These are phyloP conservation scores for Conus ventricosus DNA, from an alignment of 1,140 invertebrate species.

Conservation along the genomic window DNA sequence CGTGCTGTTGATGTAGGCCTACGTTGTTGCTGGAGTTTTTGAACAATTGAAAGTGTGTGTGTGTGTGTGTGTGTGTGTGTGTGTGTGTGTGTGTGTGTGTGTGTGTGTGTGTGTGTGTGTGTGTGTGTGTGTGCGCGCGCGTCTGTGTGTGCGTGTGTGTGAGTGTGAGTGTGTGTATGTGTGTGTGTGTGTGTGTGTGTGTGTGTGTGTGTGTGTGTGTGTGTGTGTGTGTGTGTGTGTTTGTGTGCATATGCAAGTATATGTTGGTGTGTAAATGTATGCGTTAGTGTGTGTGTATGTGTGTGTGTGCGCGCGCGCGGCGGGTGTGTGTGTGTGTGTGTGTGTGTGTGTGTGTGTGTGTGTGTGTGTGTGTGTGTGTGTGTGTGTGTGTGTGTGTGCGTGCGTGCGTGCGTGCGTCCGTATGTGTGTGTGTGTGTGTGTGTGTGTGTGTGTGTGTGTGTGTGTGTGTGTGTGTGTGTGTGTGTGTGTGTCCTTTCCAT, in stretches of 20 bases:
- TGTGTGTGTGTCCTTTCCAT: no score
- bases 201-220: constrained; percentile 4
- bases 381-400: not conserved
- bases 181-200: not conserved
- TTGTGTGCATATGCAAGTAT: not conserved
- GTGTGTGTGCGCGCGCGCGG: constrained; percentile 1
- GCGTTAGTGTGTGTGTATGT: not conserved
- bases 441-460: not conserved
- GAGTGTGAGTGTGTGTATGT: not conserved
- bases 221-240: not conserved
- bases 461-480: not conserved
- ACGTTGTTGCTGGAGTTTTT: no score
- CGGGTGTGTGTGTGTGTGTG: no score
- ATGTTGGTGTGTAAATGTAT: not conserved
- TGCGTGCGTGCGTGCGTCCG: not conserved
- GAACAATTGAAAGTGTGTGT: not conserved
- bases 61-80: not conserved
- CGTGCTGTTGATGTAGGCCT: no score
- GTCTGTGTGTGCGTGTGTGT: constrained; percentile 1
- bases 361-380: no score
- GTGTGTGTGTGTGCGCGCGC: not conserved
- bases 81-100: not conserved
- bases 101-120: constrained; percentile 6
- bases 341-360: not conserved
- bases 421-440: not conserved